A percentile compares a stretch with the other conserved stretches of the same genome.
Conservation (phyloP, 2,797 vertebrate species). For the Triplophysa yarkandensis region DNA sequence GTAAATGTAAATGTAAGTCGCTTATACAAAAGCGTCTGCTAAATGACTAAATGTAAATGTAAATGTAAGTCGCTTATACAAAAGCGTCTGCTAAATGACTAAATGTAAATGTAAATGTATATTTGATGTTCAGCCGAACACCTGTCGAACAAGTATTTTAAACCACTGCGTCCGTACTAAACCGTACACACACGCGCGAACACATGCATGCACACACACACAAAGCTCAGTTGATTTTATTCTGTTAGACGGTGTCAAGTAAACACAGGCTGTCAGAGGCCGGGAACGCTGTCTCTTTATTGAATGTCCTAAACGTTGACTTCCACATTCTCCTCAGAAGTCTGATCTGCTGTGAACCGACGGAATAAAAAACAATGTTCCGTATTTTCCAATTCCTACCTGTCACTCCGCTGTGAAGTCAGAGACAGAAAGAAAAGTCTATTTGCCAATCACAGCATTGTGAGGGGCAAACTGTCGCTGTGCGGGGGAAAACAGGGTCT, state of each 20-base stretch:
- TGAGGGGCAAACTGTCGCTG: slow-evolving; percentile 15
- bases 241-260: slow-evolving; percentile 28
- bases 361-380: slow-evolving; percentile 46
- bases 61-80: too few species aligned
- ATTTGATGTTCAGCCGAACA: neutral
- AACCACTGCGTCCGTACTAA: neutral
- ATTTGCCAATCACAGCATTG: slow-evolving; percentile 72
- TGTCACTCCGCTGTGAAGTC: slow-evolving; percentile 69
- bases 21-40: too few species aligned
- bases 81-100: too few species aligned
- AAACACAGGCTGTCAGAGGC: slow-evolving; percentile 48
- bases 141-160: neutral
- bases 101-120: too few species aligned
- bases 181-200: too few species aligned
- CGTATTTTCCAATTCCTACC: slow-evolving; percentile 79
- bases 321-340: slow-evolving; percentile 20
- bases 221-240: slow-evolving; percentile 49
- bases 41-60: too few species aligned
- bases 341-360: slow-evolving; percentile 71
- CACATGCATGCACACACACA: neutral
- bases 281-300: neutral
- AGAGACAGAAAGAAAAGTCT: slow-evolving; percentile 58
- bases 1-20: too few species aligned
- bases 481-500: neutral
- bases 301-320: slow-evolving; percentile 57